Conservation (phyloP, 1,140 invertebrate genomes). For the Temnothorax longispinosus region DNA sequence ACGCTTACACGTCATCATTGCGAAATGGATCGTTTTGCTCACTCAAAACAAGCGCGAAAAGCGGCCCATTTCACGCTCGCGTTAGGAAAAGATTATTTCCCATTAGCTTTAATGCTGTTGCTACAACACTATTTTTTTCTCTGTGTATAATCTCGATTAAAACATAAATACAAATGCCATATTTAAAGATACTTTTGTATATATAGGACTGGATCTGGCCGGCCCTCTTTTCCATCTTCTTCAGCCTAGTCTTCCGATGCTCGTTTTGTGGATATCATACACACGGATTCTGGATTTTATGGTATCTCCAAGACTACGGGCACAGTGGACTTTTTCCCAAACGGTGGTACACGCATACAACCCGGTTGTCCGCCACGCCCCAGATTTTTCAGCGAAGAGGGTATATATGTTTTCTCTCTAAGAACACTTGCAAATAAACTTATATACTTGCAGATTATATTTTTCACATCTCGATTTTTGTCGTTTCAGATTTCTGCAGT, state of each 20-base stretch:
- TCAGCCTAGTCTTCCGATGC: conserved; percentile 83
- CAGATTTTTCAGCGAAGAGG: conserved; percentile 19
- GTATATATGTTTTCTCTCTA: conserved; percentile 52
- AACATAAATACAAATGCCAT: no score
- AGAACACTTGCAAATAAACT: background rate
- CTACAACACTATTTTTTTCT: no score
- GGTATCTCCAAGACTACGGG: conserved; percentile 83
- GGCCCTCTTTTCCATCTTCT: conserved; percentile 80
- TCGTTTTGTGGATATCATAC: conserved; percentile 87
- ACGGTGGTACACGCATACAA: conserved; percentile 87
- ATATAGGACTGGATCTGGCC: conserved; percentile 85
- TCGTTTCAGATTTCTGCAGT: conserved; percentile 87
- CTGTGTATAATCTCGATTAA: no score
- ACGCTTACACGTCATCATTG: no score
- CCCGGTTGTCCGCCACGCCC: conserved; percentile 87
- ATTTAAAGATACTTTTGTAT: background rate
- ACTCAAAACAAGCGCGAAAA: no score
- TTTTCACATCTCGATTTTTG: background rate
- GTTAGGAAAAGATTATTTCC: no score
- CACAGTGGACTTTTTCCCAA: conserved; percentile 90
- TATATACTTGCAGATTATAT: background rate
- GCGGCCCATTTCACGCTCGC: no score
- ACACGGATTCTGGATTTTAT: conserved; percentile 86
- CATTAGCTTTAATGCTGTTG: no score
- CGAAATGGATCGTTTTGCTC: no score